Percentiles rank a stretch among this genome's conserved stretches.
Evolutionary conservation across 2,797 vertebrate genomes (phyloP).

Genomic region (Heterohyrax brucei): DNA sequence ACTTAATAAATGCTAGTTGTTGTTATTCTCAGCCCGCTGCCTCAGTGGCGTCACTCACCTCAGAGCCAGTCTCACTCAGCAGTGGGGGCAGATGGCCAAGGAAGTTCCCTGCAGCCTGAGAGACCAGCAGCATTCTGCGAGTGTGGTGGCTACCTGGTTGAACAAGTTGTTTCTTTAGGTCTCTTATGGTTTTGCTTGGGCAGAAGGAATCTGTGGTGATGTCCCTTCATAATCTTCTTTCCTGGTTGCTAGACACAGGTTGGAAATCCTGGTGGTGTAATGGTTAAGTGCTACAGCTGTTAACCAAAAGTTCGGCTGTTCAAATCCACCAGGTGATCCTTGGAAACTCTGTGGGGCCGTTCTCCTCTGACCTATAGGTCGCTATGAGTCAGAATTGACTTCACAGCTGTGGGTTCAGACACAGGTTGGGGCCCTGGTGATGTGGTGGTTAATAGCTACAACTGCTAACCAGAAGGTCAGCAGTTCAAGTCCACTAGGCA

Average conservation of each 20-base stretch:
- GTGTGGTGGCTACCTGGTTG: background rate
- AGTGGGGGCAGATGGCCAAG: background rate
- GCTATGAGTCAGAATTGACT: too few relatives aligned
- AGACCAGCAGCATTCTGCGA: background rate
- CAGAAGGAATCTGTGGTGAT: background rate
- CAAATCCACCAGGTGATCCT: background rate
- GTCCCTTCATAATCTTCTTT: background rate
- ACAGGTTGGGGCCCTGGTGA: too few relatives aligned
- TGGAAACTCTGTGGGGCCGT: too few relatives aligned
- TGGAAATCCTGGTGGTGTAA: background rate
- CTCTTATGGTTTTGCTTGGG: background rate
- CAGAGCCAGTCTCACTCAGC: too few relatives aligned
- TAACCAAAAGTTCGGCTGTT: background rate
- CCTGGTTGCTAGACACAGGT: accelerated
- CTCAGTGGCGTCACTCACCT: background rate
- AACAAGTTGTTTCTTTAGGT: background rate
- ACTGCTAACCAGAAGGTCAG: too few relatives aligned
- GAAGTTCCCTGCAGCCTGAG: background rate
- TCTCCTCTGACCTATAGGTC: too few relatives aligned
- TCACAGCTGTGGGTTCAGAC: too few relatives aligned
- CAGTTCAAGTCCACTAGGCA: too few relatives aligned
- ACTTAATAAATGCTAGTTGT: accelerated
- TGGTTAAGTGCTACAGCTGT: too few relatives aligned
- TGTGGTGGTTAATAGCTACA: too few relatives aligned
- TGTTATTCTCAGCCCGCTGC: background rate